Conservation (phyloP, 2,888 invertebrate genomes). For the Caenorhabditis sp. region DNA sequence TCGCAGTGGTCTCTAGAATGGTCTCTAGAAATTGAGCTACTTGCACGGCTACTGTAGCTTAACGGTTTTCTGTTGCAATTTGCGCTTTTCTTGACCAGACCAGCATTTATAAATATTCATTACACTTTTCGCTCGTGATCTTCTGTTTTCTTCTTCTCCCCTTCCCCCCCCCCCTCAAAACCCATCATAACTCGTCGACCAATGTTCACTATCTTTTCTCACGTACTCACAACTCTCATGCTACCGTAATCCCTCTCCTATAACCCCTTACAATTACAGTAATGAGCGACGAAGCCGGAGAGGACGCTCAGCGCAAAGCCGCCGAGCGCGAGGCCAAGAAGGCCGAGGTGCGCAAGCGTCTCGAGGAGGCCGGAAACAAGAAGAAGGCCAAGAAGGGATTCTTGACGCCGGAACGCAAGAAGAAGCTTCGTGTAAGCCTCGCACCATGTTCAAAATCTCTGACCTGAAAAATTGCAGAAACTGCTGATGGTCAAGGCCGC, state of each 20-base stretch:
- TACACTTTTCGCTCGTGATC: too few species aligned
- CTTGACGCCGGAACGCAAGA: slow-evolving; percentile 99
- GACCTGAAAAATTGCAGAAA: slow-evolving; percentile 89
- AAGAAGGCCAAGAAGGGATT: slow-evolving; percentile 93
- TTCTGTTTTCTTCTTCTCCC: neutral
- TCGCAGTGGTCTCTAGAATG: too few species aligned
- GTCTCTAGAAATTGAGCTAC: too few species aligned
- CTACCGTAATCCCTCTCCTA: too few species aligned
- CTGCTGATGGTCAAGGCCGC: slow-evolving; percentile 99
- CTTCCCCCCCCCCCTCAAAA: neutral
- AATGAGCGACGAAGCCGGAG: slow-evolving; percentile 58
- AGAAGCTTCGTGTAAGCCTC: slow-evolving; percentile 97
- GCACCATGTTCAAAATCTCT: too few species aligned
- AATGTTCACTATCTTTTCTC: neutral
- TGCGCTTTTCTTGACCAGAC: too few species aligned
- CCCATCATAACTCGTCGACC: too few species aligned
- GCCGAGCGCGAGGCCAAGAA: slow-evolving; percentile 98
- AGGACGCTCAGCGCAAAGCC: slow-evolving; percentile 87
- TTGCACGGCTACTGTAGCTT: too few species aligned
- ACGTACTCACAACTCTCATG: too few species aligned
- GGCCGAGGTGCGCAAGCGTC: slow-evolving; percentile 95
- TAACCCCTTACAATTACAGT: slow-evolving; percentile 32
- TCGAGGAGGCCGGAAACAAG: slow-evolving; percentile 98
- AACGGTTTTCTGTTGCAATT: too few species aligned
- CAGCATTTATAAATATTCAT: too few species aligned